Evolutionary conservation across 2,888 invertebrate genomes (phyloP), one percentile per base, ranked within the genome.

Genomic region (Calameuta filiformis): DNA sequence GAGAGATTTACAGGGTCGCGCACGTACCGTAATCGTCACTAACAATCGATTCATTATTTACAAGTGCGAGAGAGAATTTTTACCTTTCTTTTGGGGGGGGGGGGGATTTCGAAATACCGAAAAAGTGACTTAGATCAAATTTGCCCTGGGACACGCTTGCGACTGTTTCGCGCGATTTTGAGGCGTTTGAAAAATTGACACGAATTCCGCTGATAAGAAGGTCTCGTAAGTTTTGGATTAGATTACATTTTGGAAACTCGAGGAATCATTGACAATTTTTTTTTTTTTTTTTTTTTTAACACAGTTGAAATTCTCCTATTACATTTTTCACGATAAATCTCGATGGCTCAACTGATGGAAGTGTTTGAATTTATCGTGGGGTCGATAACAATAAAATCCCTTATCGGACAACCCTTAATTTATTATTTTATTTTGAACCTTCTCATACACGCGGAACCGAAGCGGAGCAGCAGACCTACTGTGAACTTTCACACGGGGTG

Each of bases 401-500:
- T 1, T 15, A 56, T 23, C 23, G 1, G 9, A 1, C 56, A 56
- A 56, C 56, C 56, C 56, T 56, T 23, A 56, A 56, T 56, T 23
- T 23, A 56, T 56, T 23, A 56, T 56, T 23, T 9, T 56, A 23
- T 23, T 15, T 40, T 6, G 4, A 15, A 56, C 6, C 2, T 56
- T 56, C 9, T 23, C 2, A 23, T 56, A 6, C 23, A 56, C 9
- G 9, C 6, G 9, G 1, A 56, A 23, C 15, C 9, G 15, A 56
- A 23, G 9, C 23, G 23, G 2, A 56, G 23, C 23, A 56, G 23
- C 56, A 23, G 23, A 56, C 56, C 56, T 0, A 23, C 81, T 81
- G 83, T 77, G 35, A 81, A 85, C 84, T 89, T 89, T 89, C 89
- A 88, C 89, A 89, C 89, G 87, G 80, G 81, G 84, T 82, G 85